These are phyloP conservation scores for Ictalurus furcatus DNA, from an alignment of 2,113 vertebrate genomes.

Conservation along the genomic window DNA sequence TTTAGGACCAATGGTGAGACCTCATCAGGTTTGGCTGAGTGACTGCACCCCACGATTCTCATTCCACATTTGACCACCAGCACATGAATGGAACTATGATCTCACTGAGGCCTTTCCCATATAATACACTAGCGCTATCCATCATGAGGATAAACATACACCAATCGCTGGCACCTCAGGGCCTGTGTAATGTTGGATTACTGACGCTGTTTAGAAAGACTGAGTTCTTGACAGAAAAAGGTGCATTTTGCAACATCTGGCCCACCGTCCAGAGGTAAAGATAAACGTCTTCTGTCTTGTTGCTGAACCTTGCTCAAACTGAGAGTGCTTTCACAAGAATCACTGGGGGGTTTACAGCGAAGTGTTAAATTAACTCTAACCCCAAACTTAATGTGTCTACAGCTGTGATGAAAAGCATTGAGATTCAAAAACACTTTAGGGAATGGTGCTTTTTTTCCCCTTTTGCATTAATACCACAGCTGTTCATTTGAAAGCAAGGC, in stretches of 20 bases:
- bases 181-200: slow-evolving; percentile 39
- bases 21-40: neutral
- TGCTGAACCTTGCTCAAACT: slow-evolving; percentile 11
- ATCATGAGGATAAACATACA: slow-evolving; percentile 49
- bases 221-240: slow-evolving; percentile 35
- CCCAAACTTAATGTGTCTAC: slow-evolving; percentile 21
- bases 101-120: slow-evolving; percentile 47
- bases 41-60: neutral
- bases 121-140: slow-evolving; percentile 39
- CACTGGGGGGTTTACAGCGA: slow-evolving; percentile 4
- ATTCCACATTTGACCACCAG: slow-evolving; percentile 17
- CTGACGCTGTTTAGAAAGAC: slow-evolving; percentile 44
- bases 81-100: slow-evolving; percentile 36
- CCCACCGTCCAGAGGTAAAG: slow-evolving; percentile 19
- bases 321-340: slow-evolving; percentile 15
- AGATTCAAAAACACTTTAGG: slow-evolving; percentile 26
- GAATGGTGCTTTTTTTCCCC: neutral
- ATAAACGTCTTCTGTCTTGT: slow-evolving; percentile 23
- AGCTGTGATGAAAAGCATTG: slow-evolving; percentile 29
- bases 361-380: slow-evolving; percentile 39
- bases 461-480: slow-evolving; percentile 36
- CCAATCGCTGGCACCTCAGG: slow-evolving; percentile 40
- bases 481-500: slow-evolving; percentile 37
- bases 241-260: slow-evolving; percentile 41
- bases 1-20: neutral